These are phyloP conservation scores for Chouioia cunea DNA, from an alignment of 2,888 invertebrate genomes.

Conservation along the genomic window DNA sequence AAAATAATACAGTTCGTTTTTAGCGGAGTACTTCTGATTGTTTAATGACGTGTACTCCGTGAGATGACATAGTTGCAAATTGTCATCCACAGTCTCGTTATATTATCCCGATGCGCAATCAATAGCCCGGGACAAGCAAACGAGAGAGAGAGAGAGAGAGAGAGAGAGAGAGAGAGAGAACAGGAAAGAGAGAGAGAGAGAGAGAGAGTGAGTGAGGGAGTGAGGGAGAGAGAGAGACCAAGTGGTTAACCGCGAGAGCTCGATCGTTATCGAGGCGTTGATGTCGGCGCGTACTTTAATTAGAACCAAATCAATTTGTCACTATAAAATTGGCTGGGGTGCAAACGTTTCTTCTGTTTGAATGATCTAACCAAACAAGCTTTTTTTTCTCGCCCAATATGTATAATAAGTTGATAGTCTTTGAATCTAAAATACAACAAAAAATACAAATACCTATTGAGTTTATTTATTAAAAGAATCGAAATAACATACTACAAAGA, in stretches of 20 bases:
- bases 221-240: constrained; percentile 4
- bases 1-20: too few species aligned
- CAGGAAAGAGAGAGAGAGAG: background rate
- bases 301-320: constrained; percentile 55
- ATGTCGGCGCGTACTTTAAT: constrained; percentile 49
- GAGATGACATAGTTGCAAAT: too few species aligned
- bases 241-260: constrained; percentile 40
- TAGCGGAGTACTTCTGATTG: too few species aligned
- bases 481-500: too few species aligned
- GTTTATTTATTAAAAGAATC: too few species aligned
- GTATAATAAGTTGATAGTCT: too few species aligned
- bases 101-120: constrained; percentile 59
- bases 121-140: constrained; percentile 48
- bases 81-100: constrained; percentile 56
- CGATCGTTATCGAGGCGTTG: constrained; percentile 40
- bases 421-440: too few species aligned
- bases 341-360: background rate
- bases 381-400: too few species aligned
- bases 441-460: too few species aligned
- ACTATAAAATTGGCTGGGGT: constrained; percentile 47
- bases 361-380: too few species aligned
- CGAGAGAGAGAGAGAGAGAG: background rate
- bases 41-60: too few species aligned
- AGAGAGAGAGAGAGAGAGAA: constrained; percentile 1
- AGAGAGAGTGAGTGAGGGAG: background rate